Conservation (phyloP, 1,140 invertebrate species). For the Rhagoletis pomonella region DNA sequence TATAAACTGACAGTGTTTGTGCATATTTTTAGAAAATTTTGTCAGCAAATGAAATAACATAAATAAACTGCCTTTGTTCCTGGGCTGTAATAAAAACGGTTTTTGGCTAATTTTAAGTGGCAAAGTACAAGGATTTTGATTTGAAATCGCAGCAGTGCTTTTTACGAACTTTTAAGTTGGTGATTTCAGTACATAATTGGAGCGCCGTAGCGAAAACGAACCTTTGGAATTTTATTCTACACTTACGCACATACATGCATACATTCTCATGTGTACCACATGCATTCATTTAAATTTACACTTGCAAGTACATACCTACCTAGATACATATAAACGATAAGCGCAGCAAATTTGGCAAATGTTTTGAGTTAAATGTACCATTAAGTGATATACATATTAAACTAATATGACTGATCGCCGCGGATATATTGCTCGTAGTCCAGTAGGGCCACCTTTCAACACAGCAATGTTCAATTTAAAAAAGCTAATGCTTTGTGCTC, state of each 20-base stretch:
- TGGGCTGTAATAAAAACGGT: background rate
- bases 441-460: background rate
- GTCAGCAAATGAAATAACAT: conserved; percentile 18
- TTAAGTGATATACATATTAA: background rate
- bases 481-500: conserved; percentile 10
- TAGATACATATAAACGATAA: background rate
- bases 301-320: background rate
- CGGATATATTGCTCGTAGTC: background rate
- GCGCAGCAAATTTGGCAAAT: background rate
- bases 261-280: background rate
- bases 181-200: no score
- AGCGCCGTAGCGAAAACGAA: background rate
- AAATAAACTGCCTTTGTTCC: conserved; percentile 48
- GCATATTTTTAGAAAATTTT: conserved; percentile 55
- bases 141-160: background rate
- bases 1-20: background rate
- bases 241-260: background rate
- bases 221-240: background rate
- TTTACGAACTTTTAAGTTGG: no score
- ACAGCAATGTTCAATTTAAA: background rate
- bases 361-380: background rate
- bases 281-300: background rate
- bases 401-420: background rate
- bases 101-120: background rate
- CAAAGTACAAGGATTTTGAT: background rate